Percentiles rank a stretch among this genome's conserved stretches.
These are phyloP conservation scores for Gandaritis pyraliata DNA, from an alignment of 2,888 invertebrate species.

Conservation along the genomic window DNA sequence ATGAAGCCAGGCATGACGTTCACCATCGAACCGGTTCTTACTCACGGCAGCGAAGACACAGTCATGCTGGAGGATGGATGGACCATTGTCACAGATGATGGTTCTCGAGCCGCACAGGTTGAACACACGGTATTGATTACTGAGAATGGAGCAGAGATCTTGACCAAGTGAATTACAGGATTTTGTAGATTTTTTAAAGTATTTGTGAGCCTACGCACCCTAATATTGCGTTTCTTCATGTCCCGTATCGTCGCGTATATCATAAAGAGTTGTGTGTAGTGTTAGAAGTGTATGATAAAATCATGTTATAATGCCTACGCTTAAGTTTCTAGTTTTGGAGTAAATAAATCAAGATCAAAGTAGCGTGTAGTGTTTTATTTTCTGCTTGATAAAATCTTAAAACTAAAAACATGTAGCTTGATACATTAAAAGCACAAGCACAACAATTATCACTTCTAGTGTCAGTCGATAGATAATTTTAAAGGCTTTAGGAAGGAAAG, in stretches of 20 bases:
- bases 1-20: conserved; percentile 97
- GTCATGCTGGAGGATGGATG: conserved; percentile 93
- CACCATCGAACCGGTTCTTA: conserved; percentile 95
- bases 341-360: conserved; percentile 47
- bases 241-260: no score
- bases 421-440: conserved; percentile 84
- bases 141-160: conserved; percentile 89
- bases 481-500: conserved; percentile 73
- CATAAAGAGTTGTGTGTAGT: no score
- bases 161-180: conserved; percentile 84
- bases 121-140: conserved; percentile 97
- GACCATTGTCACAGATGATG: conserved; percentile 94
- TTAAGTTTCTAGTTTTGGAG: background rate
- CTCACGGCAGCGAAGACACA: conserved; percentile 88
- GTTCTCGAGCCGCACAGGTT: conserved; percentile 93
- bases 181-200: background rate
- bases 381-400: conserved; percentile 71
- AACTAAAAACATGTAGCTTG: conserved; percentile 74
- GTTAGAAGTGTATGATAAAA: no score
- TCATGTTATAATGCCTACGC: no score
- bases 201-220: no score
- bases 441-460: conserved; percentile 76
- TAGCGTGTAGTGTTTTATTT: conserved; percentile 76
- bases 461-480: conserved; percentile 78
- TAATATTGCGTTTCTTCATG: no score